phyloP scores from a whole-genome alignment of 2,113 vertebrate genomes.

The Prietella phreatophila region DNA sequence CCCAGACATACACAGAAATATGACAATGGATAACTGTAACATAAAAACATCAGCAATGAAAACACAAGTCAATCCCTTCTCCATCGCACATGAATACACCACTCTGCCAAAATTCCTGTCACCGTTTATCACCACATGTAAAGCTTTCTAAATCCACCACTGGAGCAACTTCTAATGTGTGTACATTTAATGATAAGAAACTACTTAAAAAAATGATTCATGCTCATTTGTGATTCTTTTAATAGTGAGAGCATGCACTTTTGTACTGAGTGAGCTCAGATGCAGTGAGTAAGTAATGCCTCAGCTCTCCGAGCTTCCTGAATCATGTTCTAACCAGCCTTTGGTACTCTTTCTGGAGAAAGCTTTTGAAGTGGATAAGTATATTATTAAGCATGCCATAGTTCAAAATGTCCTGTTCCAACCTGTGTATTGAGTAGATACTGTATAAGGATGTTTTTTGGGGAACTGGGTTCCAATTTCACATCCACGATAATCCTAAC shows the following conservation, averaged over 20 bases:
- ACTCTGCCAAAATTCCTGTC: not conserved
- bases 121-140: not conserved
- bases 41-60: not conserved
- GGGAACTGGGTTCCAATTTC: not conserved
- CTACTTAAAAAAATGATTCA: not conserved
- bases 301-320: constrained; percentile 34
- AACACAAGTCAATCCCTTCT: not conserved
- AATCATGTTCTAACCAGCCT: constrained; percentile 45
- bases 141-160: not conserved
- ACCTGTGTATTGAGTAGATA: constrained; percentile 6
- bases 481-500: not conserved
- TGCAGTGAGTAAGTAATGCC: constrained; percentile 12
- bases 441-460: not conserved
- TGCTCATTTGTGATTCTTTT: not conserved
- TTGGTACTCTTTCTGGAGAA: not conserved
- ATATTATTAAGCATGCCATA: constrained; percentile 42
- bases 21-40: not conserved
- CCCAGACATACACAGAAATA: not conserved
- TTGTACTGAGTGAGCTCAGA: constrained; percentile 1
- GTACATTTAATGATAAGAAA: not conserved
- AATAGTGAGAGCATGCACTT: not conserved
- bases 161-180: not conserved
- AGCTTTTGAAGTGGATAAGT: constrained; percentile 39
- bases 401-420: constrained; percentile 24
- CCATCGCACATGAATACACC: not conserved